A percentile compares a stretch with the other conserved stretches of the same genome.
Evolutionary conservation across 2,888 invertebrate species (phyloP).

Genomic region (Stenurella melanura): DNA sequence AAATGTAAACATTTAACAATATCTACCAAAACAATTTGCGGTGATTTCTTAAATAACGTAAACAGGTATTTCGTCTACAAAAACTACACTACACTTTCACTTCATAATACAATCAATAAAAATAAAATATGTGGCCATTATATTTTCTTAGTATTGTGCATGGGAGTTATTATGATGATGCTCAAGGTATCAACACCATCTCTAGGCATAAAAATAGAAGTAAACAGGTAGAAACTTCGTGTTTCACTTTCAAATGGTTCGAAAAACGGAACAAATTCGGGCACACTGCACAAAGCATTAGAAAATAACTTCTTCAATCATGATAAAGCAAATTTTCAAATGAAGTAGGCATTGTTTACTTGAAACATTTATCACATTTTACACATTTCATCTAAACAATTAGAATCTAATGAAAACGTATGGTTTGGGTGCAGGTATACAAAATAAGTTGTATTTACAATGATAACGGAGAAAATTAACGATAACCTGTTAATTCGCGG

Average conservation of each 20-base stretch:
- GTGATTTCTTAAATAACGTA: background rate
- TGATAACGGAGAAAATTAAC: background rate
- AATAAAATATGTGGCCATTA: background rate
- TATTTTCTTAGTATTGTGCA: background rate
- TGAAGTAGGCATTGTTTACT: background rate
- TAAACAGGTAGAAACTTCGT: background rate
- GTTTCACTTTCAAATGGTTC: background rate
- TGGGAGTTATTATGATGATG: conserved; percentile 1
- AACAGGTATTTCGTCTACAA: background rate
- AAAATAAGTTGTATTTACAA: conserved; percentile 1
- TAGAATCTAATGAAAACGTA: background rate
- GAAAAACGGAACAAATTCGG: background rate
- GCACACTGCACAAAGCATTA: background rate
- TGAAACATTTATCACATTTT: background rate
- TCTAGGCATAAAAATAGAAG: conserved; percentile 1
- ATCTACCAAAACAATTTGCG: background rate
- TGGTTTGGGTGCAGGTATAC: background rate
- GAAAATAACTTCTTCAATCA: background rate
- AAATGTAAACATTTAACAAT: background rate
- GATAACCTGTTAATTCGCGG: conserved; percentile 2
- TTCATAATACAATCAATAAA: conserved; percentile 3
- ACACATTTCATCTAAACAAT: background rate
- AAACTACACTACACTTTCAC: background rate
- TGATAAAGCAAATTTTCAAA: conserved; percentile 1
- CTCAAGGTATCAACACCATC: background rate